Base-by-base conservation (phyloP, 2,113 vertebrate genomes). In the Nycticorax nycticorax region DNA sequence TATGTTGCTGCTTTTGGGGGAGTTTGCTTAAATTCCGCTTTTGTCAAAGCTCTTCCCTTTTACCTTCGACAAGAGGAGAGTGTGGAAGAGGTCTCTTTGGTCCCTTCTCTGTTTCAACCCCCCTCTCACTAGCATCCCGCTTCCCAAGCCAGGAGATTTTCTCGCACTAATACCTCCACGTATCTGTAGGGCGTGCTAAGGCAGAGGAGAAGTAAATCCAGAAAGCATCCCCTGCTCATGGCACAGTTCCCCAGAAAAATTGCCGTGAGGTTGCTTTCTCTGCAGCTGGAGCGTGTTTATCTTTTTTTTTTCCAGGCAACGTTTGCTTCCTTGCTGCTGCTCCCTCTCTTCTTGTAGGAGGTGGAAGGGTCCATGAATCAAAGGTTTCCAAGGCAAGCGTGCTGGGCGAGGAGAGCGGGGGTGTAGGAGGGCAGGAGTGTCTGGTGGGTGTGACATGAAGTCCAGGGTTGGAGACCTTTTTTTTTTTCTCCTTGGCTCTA, bases 161-260 rank as follows among this genome's bases (percentile, higher is more conserved):
- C 76, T 86, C 32, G 27, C 20, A 27, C 35, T 76, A 59, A 63
- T 86, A 52, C 43, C 39, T 87, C 43, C 28, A 19, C 27, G 6
- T 63, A 63, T 89, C 80, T 92, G 41, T 74, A 63, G 69, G 69
- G 30, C 69, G 5, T 68, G 57, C 81, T 78, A 62, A 83, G 80
- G 52, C n/a, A 89, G 73, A 85, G 41, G n/a, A 86, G 56, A 55
- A 85, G 21, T 72, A 74, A 85, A 89, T 77, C 43, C 45, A 68
- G 14, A 72, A 81, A 56, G 19, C 35, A 35, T 67, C 18, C 1
- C 0, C 60, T 48, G 41, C 73, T 74, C 7, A 14, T 60, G 76
- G 87, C 57, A 68, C 6, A 1, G 22, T 47, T 91, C 77, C 62
- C 74, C 66, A 75, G 45, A 3, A 57, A 39, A 76, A 88, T 59